These are phyloP conservation scores for Pseudomyrmex dendroicus DNA, from an alignment of 1,140 invertebrate genomes.

Conservation along the genomic window DNA sequence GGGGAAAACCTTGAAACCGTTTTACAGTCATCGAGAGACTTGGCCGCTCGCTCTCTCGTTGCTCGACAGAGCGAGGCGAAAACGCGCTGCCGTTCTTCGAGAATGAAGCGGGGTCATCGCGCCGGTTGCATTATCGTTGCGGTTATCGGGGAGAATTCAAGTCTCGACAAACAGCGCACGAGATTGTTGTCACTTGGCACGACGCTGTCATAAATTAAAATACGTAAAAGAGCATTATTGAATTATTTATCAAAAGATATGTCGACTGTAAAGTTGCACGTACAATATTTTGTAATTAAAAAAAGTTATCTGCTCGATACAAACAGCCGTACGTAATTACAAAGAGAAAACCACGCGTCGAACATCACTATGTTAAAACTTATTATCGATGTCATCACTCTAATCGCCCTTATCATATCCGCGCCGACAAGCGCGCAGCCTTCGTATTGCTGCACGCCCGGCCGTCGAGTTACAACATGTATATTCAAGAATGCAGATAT, in stretches of 20 bases:
- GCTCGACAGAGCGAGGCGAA: constrained; percentile 70
- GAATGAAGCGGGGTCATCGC: constrained; percentile 52
- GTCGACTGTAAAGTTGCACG: neutral
- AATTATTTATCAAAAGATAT: neutral
- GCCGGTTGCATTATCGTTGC: constrained; percentile 29
- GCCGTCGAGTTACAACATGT: constrained; percentile 68
- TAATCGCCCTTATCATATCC: constrained; percentile 66
- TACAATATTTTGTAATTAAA: neutral
- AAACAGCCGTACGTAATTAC: neutral
- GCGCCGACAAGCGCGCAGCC: constrained; percentile 13
- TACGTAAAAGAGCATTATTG: neutral
- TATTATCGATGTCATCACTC: constrained; percentile 58
- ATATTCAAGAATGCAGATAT: constrained; percentile 65
- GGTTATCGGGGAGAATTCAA: constrained; percentile 39
- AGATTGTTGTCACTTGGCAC: neutral
- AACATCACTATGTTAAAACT: neutral
- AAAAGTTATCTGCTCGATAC: neutral
- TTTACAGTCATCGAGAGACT: constrained; percentile 68
- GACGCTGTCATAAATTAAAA: constrained; percentile 13
- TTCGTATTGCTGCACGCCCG: constrained; percentile 40
- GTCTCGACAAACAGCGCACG: neutral
- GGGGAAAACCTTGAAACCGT: constrained; percentile 74
- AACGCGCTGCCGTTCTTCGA: constrained; percentile 62
- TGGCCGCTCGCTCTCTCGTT: constrained; percentile 69
- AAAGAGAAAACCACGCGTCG: too few relatives aligned